Percentiles rank a stretch among this genome's conserved stretches.
phyloP scores from a whole-genome alignment of 2,888 invertebrate genomes.

The Thelaira solivaga region DNA sequence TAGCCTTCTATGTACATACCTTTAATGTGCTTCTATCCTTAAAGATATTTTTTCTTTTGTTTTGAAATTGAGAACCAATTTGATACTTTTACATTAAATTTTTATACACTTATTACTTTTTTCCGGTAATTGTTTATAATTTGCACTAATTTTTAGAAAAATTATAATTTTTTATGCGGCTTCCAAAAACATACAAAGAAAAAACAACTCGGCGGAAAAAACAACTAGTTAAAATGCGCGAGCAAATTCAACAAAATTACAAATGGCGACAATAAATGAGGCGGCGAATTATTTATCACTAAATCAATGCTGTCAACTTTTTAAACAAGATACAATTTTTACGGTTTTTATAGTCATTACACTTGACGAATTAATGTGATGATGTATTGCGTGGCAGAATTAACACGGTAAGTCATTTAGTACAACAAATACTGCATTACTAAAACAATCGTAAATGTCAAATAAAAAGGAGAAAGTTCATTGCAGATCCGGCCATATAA shows the following conservation, averaged over 20 bases:
- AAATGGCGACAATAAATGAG: slow-evolving; percentile 61
- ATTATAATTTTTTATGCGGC: slow-evolving; percentile 47
- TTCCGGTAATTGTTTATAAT: slow-evolving; percentile 4
- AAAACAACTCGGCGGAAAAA: slow-evolving; percentile 62
- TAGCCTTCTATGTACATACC: slow-evolving; percentile 22
- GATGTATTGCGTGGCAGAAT: no score
- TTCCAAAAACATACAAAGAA: slow-evolving; percentile 57
- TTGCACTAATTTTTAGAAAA: slow-evolving; percentile 35
- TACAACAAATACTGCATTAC: no score
- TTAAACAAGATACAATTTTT: no score
- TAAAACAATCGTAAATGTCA: no score
- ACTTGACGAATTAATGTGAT: no score
- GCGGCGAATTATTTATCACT: no score
- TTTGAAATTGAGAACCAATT: background rate
- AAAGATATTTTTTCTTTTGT: background rate
- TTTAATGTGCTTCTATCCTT: slow-evolving; percentile 1
- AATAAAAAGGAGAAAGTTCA: no score
- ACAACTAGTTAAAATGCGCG: slow-evolving; percentile 62
- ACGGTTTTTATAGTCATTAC: no score
- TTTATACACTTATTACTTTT: slow-evolving; percentile 15
- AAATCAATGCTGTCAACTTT: no score
- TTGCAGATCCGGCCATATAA: no score
- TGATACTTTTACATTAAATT: background rate
- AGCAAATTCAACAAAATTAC: slow-evolving; percentile 59
- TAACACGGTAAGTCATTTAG: no score